Conservation (phyloP, 2,797 vertebrate species). For the Fratercula arctica region DNA sequence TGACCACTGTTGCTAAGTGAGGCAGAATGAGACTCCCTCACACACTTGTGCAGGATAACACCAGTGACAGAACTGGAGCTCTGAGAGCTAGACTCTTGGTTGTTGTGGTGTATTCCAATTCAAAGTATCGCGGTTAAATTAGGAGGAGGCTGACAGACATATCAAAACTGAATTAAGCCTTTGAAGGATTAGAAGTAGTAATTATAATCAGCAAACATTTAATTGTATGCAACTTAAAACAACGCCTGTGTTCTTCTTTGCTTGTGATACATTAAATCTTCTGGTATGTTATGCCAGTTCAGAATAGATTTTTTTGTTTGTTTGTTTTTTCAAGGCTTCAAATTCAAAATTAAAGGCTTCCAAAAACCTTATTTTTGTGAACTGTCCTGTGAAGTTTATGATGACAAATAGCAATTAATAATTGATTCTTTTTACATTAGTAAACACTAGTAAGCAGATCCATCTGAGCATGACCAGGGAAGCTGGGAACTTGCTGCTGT, state of each 20-base stretch:
- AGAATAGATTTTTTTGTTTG: background rate
- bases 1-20: background rate
- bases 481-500: background rate
- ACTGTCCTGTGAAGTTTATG: background rate
- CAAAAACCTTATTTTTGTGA: background rate
- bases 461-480: background rate
- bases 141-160: background rate
- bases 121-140: background rate
- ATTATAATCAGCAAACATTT: background rate
- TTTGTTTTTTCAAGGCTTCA: background rate
- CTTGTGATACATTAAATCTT: background rate
- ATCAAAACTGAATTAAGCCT: background rate
- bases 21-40: background rate
- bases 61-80: background rate
- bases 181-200: background rate
- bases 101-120: background rate
- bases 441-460: background rate
- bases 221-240: background rate
- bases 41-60: background rate
- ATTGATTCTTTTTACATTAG: background rate
- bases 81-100: background rate
- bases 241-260: background rate
- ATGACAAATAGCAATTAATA: background rate
- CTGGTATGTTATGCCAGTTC: background rate
- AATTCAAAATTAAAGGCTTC: background rate